Percentiles rank a stretch among this genome's conserved stretches.
Evolutionary conservation across 2,797 vertebrate species (phyloP).

Genomic region (Brotula barbata): DNA sequence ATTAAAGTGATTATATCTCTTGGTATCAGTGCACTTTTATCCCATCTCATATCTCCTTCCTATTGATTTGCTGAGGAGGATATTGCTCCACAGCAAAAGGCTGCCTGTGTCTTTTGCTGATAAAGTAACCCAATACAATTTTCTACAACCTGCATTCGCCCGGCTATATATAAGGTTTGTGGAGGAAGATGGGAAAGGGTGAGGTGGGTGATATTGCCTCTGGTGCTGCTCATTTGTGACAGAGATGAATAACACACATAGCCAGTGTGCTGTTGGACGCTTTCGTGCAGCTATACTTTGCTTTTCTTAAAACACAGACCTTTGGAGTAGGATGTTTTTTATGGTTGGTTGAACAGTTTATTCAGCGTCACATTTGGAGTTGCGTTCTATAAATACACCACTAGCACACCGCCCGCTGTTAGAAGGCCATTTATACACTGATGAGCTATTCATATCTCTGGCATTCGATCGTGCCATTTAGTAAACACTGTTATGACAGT

Average conservation of each 20-base stretch:
- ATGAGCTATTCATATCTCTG: conserved; percentile 73
- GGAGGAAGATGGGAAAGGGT: conserved; percentile 12
- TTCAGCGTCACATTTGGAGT: conserved; percentile 54
- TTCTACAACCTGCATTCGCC: conserved; percentile 31
- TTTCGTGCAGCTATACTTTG: conserved; percentile 8
- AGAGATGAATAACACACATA: conserved; percentile 43
- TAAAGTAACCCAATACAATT: conserved; percentile 57
- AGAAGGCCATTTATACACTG: conserved; percentile 69
- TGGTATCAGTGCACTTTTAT: conserved; percentile 19
- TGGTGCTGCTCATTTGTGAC: conserved; percentile 23
- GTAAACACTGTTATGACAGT: conserved; percentile 72
- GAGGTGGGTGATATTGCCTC: conserved; percentile 41
- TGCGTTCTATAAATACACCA: conserved; percentile 66
- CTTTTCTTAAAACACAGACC: conserved; percentile 35
- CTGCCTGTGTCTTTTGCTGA: conserved; percentile 35
- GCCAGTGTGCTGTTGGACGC: conserved; percentile 19
- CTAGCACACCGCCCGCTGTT: conserved; percentile 54
- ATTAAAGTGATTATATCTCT: conserved; percentile 40
- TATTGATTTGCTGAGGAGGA: conserved; percentile 70
- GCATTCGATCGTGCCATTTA: conserved; percentile 63
- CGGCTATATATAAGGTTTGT: conserved; percentile 54
- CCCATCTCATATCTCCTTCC: conserved; percentile 25
- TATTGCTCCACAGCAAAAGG: conserved; percentile 53
- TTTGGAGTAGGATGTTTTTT: conserved; percentile 47
- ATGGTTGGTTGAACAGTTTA: conserved; percentile 48